Percentiles rank a stretch among this genome's conserved stretches.
phyloP scores from a whole-genome alignment of 23 tunicate species.

The Phallusia fumigata region DNA sequence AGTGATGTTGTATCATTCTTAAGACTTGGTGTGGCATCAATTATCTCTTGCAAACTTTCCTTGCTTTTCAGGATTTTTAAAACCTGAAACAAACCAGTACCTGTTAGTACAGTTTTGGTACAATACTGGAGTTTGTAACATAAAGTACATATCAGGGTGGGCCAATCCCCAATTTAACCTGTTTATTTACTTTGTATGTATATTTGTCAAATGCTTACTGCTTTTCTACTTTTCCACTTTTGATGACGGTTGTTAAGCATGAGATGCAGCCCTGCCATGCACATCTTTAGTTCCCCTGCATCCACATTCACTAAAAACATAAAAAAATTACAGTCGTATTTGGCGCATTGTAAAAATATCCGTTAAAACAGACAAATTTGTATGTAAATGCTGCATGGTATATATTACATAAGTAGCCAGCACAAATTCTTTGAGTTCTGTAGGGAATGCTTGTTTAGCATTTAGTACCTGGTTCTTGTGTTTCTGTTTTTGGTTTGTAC shows the following conservation, averaged over 20 bases:
- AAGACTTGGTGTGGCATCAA: not conserved
- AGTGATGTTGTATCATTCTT: not conserved
- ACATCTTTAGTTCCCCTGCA: not conserved
- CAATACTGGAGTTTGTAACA: no score
- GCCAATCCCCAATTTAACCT: no score
- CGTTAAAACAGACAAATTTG: no score
- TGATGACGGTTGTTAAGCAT: conserved; percentile 8
- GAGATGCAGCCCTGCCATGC: conserved; percentile 1
- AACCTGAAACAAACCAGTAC: not conserved
- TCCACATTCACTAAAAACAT: not conserved
- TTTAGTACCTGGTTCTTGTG: not conserved
- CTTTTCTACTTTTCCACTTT: conserved; percentile 12
- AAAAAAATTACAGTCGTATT: not conserved
- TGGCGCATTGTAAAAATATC: no score
- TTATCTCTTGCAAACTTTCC: not conserved
- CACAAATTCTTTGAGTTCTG: no score
- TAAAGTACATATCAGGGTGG: no score
- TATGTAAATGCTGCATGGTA: no score
- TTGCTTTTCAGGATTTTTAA: not conserved
- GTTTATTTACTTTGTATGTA: no score
- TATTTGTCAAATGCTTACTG: conserved; percentile 1
- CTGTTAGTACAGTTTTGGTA: no score
- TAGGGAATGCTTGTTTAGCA: no score
- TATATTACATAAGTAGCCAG: no score
- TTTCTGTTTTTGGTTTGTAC: not conserved